A percentile compares a stretch with the other conserved stretches of the same genome.
These are phyloP conservation scores for Lithophane ornitopus DNA, from an alignment of 2,888 invertebrate genomes.

Conservation along the genomic window DNA sequence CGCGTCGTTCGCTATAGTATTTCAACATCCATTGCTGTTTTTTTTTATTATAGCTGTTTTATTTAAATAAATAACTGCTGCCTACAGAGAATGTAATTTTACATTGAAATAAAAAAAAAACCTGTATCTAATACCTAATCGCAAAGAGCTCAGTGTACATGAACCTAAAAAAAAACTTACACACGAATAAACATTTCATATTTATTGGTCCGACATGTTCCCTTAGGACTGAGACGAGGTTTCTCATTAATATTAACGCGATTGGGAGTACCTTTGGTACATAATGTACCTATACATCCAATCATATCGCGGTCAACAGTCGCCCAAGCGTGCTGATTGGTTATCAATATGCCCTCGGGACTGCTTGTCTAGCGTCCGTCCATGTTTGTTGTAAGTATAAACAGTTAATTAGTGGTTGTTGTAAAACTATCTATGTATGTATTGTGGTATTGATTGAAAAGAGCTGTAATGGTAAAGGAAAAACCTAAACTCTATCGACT, in stretches of 20 bases:
- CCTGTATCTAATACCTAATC: too few relatives aligned
- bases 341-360: slow-evolving; percentile 19
- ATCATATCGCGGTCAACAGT: slow-evolving; percentile 41
- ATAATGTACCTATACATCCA: background rate
- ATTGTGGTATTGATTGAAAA: background rate
- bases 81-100: too few relatives aligned
- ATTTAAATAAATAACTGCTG: too few relatives aligned
- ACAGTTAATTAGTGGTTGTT: slow-evolving; percentile 11
- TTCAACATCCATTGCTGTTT: too few relatives aligned
- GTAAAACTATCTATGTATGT: background rate
- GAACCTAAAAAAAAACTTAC: background rate
- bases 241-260: slow-evolving; percentile 28
- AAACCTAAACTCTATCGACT: background rate
- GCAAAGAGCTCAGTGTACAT: background rate
- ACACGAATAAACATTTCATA: slow-evolving; percentile 13
- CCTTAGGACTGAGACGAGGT: background rate
- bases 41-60: too few relatives aligned
- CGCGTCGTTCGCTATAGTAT: too few relatives aligned
- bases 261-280: background rate
- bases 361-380: background rate
- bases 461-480: too few relatives aligned
- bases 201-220: slow-evolving; percentile 25
- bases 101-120: too few relatives aligned
- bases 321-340: slow-evolving; percentile 25
- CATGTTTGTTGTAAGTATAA: background rate